Evolutionary conservation across 1,140 invertebrate genomes (phyloP).

Genomic region (Lasaia peninsularis): DNA sequence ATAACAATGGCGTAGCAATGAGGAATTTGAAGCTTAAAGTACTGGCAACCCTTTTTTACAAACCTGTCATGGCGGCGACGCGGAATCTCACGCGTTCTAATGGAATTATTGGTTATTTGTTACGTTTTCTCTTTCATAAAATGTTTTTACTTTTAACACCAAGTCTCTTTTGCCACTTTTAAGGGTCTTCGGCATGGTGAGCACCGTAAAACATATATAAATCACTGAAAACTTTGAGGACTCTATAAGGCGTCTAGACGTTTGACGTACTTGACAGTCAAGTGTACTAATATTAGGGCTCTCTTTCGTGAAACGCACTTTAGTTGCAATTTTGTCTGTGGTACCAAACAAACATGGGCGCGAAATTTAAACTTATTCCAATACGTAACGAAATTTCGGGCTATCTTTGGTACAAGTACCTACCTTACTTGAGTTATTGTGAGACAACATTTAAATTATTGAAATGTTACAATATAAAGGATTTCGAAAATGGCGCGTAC

Average conservation of each 20-base stretch:
- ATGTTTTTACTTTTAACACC: neutral
- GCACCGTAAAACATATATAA: neutral
- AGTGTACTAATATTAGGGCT: too few relatives aligned
- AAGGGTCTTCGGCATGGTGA: neutral
- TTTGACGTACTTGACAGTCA: neutral
- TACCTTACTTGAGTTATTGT: too few relatives aligned
- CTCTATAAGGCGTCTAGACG: neutral
- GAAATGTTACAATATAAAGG: too few relatives aligned
- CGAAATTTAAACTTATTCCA: too few relatives aligned
- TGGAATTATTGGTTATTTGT: neutral
- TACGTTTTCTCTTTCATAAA: neutral
- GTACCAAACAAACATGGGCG: too few relatives aligned
- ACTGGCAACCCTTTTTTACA: constrained; percentile 1
- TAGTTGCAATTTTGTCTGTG: too few relatives aligned
- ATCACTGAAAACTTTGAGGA: constrained; percentile 3
- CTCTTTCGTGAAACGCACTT: too few relatives aligned
- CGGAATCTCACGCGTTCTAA: neutral
- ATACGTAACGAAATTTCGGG: too few relatives aligned
- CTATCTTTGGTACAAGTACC: too few relatives aligned
- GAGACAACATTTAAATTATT: too few relatives aligned
- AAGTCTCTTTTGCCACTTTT: constrained; percentile 1
- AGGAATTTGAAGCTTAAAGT: constrained; percentile 6
- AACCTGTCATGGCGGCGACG: neutral
- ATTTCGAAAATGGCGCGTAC: too few relatives aligned
- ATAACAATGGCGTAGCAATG: constrained; percentile 1